Base-by-base conservation (phyloP, 2,113 vertebrate genomes). In the Chauna torquata region DNA sequence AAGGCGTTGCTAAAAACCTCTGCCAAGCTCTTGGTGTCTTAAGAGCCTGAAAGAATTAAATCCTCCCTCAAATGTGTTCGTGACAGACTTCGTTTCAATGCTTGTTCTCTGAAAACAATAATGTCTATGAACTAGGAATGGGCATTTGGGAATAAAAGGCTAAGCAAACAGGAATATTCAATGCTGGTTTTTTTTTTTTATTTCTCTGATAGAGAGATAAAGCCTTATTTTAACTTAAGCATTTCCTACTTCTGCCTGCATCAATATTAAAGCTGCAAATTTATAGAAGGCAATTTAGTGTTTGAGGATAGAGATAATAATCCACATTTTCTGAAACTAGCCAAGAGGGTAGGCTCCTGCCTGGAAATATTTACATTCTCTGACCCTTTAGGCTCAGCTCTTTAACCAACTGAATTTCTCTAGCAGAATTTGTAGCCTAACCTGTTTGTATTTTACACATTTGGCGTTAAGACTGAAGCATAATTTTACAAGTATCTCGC, bases 191-290 rank as follows among this genome's bases (percentile, higher is more conserved):
- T 42, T 77, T 15, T 50, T 44, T 77, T 52, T 2, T 61, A 34
- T 77, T 92, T 86, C 65, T 92, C 49, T 82, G 16, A 57, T 83
- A 82, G 22, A 57, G 49, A 82, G 68, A 86, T 76, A 83, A 82
- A 66, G 22, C n/a, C 47, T 92, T 93, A 85, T 92, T 94, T 97
- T 94, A 97, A 94, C 32, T 86, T 91, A 91, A 95, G 42, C 62
- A 84, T 92, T 85, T 94, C 72, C 55, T 92, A 65, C 61, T 77
- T 85, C 59, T 92, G 70, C 78, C 57, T 90, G 88, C 55, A 79
- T 88, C 66, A 57, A 45, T 82, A 89, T 83, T 82, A 76, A 87
- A 76, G 71, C 15, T 86, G 52, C 57, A 91, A 90, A 97, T 93
- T 92, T 96, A 95, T 90, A 94, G 57, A 90, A 66, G 55, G 75